These are phyloP conservation scores for Scelioninae gen. 2 DNA, from an alignment of 2,888 invertebrate species.

Conservation along the genomic window DNA sequence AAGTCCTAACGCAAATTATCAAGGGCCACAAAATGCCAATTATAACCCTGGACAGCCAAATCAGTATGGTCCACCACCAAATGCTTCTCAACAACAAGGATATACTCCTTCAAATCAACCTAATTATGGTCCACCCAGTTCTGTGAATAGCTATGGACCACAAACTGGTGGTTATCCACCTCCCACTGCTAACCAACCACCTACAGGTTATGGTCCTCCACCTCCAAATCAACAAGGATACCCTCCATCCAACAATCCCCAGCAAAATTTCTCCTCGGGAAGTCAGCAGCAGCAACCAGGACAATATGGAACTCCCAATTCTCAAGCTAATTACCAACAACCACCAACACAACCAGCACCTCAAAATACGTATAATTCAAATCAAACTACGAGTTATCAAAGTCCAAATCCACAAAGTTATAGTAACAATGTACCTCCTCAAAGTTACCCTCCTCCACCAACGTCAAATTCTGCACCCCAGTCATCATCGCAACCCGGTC, in stretches of 20 bases:
- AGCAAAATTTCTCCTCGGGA: constrained; percentile 74
- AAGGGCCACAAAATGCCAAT: constrained; percentile 77
- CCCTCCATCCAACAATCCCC: constrained; percentile 77
- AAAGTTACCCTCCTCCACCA: constrained; percentile 77
- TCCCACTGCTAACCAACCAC: constrained; percentile 77
- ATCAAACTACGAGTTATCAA: constrained; percentile 75
- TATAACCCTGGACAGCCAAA: constrained; percentile 77
- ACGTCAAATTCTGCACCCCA: constrained; percentile 70
- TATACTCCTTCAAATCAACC: constrained; percentile 80
- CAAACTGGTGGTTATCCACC: constrained; percentile 79
- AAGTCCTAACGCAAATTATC: constrained; percentile 79
- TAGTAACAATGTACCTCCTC: constrained; percentile 73
- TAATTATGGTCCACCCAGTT: constrained; percentile 71
- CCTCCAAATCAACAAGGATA: constrained; percentile 83
- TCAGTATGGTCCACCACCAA: constrained; percentile 79
- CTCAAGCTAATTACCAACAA: constrained; percentile 73
- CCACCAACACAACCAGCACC: constrained; percentile 68
- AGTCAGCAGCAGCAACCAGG: constrained; percentile 73
- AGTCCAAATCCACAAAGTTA: constrained; percentile 77
- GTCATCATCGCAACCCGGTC: constrained; percentile 71
- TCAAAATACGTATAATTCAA: constrained; percentile 71
- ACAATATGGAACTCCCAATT: constrained; percentile 75
- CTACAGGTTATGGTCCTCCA: constrained; percentile 80
- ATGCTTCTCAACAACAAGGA: constrained; percentile 79
- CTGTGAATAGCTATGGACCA: constrained; percentile 73